Evolutionary conservation across 1,140 invertebrate species (phyloP).

Genomic region (Sitophilus oryzae): DNA sequence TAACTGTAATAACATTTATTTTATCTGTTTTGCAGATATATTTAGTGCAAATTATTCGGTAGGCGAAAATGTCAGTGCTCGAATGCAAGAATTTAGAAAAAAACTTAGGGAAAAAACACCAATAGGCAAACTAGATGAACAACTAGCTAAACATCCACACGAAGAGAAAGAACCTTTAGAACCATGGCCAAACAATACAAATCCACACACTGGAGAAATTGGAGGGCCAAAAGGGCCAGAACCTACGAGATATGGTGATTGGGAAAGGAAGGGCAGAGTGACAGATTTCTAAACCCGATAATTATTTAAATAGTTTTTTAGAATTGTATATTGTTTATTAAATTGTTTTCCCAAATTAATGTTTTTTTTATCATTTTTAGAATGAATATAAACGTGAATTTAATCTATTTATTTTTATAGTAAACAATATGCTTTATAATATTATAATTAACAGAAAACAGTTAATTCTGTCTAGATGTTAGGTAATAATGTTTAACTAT

Average conservation of each 20-base stretch:
- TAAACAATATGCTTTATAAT: too few relatives aligned
- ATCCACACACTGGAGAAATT: conserved; percentile 90
- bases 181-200: conserved; percentile 80
- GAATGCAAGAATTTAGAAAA: conserved; percentile 53
- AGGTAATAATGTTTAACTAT: too few relatives aligned
- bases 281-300: conserved; percentile 92
- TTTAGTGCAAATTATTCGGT: conserved; percentile 11
- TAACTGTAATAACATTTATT: neutral
- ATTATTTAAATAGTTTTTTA: too few relatives aligned
- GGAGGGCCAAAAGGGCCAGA: conserved; percentile 95
- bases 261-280: conserved; percentile 97
- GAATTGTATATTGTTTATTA: too few relatives aligned
- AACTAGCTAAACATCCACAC: conserved; percentile 55
- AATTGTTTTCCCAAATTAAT: too few relatives aligned
- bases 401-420: too few relatives aligned
- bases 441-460: too few relatives aligned
- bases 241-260: conserved; percentile 98
- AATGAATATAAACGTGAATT: too few relatives aligned
- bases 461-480: too few relatives aligned
- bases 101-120: conserved; percentile 58
- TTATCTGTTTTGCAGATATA: conserved; percentile 6
- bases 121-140: conserved; percentile 52
- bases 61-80: conserved; percentile 32
- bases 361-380: too few relatives aligned
- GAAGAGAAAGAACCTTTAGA: conserved; percentile 81